Evolutionary conservation across 2,797 vertebrate species (phyloP).

Genomic region (Oceanodroma leucorhoa): DNA sequence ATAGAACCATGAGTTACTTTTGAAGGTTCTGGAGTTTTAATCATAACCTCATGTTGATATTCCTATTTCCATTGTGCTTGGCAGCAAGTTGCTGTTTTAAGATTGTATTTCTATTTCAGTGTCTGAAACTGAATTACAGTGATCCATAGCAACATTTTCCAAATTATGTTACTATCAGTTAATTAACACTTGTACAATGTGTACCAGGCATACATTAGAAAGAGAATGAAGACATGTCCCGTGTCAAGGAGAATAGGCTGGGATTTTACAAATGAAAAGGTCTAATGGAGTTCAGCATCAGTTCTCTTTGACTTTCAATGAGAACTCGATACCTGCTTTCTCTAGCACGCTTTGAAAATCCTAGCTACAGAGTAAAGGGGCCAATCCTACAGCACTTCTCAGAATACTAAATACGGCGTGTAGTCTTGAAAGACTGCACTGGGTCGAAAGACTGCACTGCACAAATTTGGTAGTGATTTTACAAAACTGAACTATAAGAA

Average conservation of each 20-base stretch:
- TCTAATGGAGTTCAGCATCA: background rate
- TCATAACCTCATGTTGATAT: background rate
- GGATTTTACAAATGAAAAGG: background rate
- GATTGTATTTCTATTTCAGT: background rate
- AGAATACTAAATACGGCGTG: background rate
- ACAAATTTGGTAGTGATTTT: background rate
- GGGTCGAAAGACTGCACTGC: background rate
- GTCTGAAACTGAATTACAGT: background rate
- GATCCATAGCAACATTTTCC: background rate
- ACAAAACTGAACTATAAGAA: background rate
- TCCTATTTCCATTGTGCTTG: background rate
- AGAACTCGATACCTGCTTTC: background rate
- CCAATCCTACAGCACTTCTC: background rate
- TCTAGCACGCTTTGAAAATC: background rate
- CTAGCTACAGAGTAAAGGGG: too few relatives aligned
- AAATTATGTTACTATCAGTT: slow-evolving; percentile 3
- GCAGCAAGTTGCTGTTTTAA: background rate
- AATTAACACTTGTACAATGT: background rate
- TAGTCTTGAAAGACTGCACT: background rate
- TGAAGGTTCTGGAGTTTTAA: background rate
- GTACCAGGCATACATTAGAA: background rate
- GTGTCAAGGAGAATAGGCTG: background rate
- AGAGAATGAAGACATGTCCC: background rate
- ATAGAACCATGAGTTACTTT: background rate
- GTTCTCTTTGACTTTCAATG: background rate